Evolutionary conservation across 64 coral and sea anemone genomes (phyloP).

Genomic region (Porites lutea): DNA sequence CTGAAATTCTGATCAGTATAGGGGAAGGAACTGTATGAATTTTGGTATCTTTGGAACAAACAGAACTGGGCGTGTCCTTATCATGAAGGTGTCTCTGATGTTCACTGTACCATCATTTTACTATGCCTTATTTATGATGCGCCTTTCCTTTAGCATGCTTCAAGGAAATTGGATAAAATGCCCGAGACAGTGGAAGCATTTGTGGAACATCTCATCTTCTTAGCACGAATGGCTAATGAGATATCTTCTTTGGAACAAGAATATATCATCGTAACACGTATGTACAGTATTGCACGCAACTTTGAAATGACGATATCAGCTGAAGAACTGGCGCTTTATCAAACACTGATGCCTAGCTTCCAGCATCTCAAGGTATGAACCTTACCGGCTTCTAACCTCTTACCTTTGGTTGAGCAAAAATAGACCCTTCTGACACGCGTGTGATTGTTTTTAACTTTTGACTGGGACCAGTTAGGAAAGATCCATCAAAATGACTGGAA

Average conservation of each 20-base stretch:
- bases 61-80: no score
- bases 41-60: no score
- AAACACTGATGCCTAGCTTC: constrained; percentile 97
- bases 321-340: constrained; percentile 88
- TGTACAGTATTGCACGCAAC: constrained; percentile 87
- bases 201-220: constrained; percentile 93
- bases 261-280: constrained; percentile 76
- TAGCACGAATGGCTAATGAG: constrained; percentile 80
- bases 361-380: constrained; percentile 89
- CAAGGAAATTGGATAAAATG: constrained; percentile 84
- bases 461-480: no score
- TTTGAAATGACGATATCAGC: constrained; percentile 84
- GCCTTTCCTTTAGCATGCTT: constrained; percentile 69
- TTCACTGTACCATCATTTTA: background rate
- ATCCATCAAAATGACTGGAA: no score
- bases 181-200: constrained; percentile 89
- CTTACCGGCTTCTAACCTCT: no score
- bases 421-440: no score
- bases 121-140: background rate
- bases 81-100: no score
- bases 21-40: no score
- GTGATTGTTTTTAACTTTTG: no score
- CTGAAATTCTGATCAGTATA: no score
- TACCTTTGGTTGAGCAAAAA: no score
- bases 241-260: constrained; percentile 84